Evolutionary conservation across 2,888 invertebrate genomes (phyloP), one percentile per base, ranked within the genome.

Genomic region (Meta bourneti): DNA sequence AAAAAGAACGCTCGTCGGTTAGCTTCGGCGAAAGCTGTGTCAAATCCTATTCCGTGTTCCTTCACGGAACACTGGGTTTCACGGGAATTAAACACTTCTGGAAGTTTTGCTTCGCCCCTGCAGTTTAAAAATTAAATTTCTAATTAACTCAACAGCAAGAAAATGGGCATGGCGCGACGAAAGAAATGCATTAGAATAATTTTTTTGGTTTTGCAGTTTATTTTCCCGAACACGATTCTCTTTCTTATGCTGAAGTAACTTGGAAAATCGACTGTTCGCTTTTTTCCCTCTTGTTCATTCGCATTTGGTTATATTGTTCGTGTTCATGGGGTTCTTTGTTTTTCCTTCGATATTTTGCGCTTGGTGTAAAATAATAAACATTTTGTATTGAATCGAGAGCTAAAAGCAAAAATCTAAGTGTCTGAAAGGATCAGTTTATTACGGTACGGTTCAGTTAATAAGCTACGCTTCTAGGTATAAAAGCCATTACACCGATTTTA

Each of bases 81-180:
- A 87, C 78, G 87, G 87, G 87, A 79, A 79, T 87, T 87, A 87
- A 87, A 9, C 72, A 19, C 79, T 72, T 87, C 52, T 71, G 13
- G 19, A 77, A 78, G 51, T 87, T 79, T 16, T 80, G 54, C 49
- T 80, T 71, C 70, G 52, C 16, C n/a, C 52, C n/a, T 9, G 13
- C 49, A 52, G 34, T 87, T 80, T 79, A 87, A 87, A 87, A 87
- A 87, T 80, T 79, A 87, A 79, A 79, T 80, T 87, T 80, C 71
- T 87, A 87, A 87, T 87, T 87, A 87, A 80, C 87, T 79, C 72
- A 80, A 78, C 79, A 79, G 70, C 49, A 54, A 48, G 54, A 71
- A 51, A 87, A 72, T 20, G 72, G 70, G 49, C 70, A 52, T 20
- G 75, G 52, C 51, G 78, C 51, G 52, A 78, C 51, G 78, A 78